phyloP scores from a whole-genome alignment of 2,113 vertebrate genomes.

The Pituophis catenifer region DNA sequence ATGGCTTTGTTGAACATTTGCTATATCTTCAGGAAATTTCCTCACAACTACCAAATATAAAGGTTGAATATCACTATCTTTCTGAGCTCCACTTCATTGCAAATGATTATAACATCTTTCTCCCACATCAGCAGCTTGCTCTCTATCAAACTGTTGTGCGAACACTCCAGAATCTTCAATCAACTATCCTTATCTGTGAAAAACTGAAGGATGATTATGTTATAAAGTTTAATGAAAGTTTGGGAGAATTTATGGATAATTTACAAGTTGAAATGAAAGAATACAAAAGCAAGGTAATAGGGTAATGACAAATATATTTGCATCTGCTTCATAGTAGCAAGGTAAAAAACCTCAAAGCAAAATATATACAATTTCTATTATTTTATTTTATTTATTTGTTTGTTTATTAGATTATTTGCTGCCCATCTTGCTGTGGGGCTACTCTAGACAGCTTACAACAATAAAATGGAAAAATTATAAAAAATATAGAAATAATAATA shows the following conservation, averaged over 20 bases:
- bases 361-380: not conserved
- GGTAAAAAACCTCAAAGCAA: not conserved
- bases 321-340: not conserved
- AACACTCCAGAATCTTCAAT: constrained; percentile 63
- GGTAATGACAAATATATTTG: not conserved
- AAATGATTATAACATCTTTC: constrained; percentile 48
- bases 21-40: constrained; percentile 56
- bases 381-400: not conserved
- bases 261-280: constrained; percentile 57
- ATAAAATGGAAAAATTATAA: not conserved
- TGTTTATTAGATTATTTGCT: not conserved
- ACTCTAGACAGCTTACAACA: not conserved
- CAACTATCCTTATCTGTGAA: constrained; percentile 49
- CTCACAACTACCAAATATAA: constrained; percentile 47
- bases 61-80: constrained; percentile 46
- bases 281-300: constrained; percentile 65
- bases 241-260: constrained; percentile 51
- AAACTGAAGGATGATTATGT: constrained; percentile 49
- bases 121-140: constrained; percentile 62
- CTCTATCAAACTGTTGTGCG: constrained; percentile 50
- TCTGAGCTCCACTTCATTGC: constrained; percentile 57
- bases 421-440: not conserved
- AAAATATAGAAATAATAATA: not conserved
- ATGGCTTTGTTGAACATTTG: constrained; percentile 65
- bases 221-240: constrained; percentile 56